These are phyloP conservation scores for Sinopyrophorus schimmeli DNA, from an alignment of 2,888 invertebrate species.

Conservation along the genomic window DNA sequence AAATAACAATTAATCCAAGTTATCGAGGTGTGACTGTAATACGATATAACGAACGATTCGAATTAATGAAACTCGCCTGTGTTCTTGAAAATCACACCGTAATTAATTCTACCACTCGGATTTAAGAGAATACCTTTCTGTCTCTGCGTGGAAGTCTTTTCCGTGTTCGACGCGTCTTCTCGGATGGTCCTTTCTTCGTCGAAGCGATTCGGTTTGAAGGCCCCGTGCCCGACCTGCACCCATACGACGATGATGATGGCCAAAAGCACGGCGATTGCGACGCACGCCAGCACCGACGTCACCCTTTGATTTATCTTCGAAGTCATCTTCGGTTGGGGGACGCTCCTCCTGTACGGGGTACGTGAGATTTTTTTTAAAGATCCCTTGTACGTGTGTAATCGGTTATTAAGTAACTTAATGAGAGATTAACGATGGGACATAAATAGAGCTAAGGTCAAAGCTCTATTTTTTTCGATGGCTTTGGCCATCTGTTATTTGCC, in stretches of 20 bases:
- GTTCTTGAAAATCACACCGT: too few relatives aligned
- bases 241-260: slow-evolving; percentile 49
- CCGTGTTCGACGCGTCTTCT: not conserved
- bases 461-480: slow-evolving; percentile 24
- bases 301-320: slow-evolving; percentile 37
- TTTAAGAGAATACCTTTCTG: too few relatives aligned
- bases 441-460: slow-evolving; percentile 28
- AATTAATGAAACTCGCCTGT: too few relatives aligned
- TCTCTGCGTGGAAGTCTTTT: too few relatives aligned
- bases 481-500: slow-evolving; percentile 20
- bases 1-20: too few relatives aligned
- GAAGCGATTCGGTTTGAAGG: slow-evolving; percentile 35
- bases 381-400: not conserved
- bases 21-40: too few relatives aligned
- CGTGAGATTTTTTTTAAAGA: too few relatives aligned
- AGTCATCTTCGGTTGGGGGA: slow-evolving; percentile 35
- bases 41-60: too few relatives aligned
- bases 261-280: slow-evolving; percentile 45
- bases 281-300: slow-evolving; percentile 41
- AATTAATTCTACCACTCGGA: too few relatives aligned
- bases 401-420: slow-evolving; percentile 18
- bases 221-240: slow-evolving; percentile 48
- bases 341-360: too few relatives aligned
- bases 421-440: slow-evolving; percentile 28
- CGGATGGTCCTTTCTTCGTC: not conserved